Evolutionary conservation across 1,140 invertebrate species (phyloP), one percentile per base, ranked within the genome.

Genomic region (Ostrea denselamellosa): DNA sequence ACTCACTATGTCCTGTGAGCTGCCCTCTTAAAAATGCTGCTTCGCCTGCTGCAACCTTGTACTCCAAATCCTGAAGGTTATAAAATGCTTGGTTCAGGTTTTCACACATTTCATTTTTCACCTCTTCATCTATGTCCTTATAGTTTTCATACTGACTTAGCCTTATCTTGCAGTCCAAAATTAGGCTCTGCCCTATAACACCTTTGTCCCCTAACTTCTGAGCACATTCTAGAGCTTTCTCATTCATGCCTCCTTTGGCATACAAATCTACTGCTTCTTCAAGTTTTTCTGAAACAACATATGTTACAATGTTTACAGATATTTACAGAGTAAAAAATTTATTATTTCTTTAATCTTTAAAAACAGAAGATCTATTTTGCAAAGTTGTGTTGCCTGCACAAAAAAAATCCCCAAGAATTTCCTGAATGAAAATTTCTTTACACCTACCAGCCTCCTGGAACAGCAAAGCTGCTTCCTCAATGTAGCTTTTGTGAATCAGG

Each of bases 401-500:
- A n/a, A n/a, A n/a, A n/a, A n/a, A n/a, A n/a, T n/a, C 14, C 12
- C 44, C 9, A 81, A 12, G 0, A 22, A 22, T 81, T 81, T 81
- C 10, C 9, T 19, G n/a, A 14, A 71, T 19, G 68, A 71, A 14
- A 22, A 71, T 71, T 71, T 71, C 8, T 25, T 25, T 14, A 51
- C 25, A 81, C 44, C 44, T 85, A 93, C 93, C 91, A 53, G 90
- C 58, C 51, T 90, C 86, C 17, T 85, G 85, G 2, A 92, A 83
- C 51, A 92, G 85, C 34, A 87, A 62, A 2, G 91, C 92, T 28
- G 92, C 92, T 44, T 92, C 68, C 19, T 62, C 25, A 12, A 90
- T 85, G 82, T 90, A 92, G 51, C 87, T 88, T 14, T 91, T 87
- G 2, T 90, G 89, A 22, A 89, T 90, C 7, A 93, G 89, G 62